These are phyloP conservation scores for Salvator merianae DNA, from an alignment of 2,113 vertebrate species.

Conservation along the genomic window DNA sequence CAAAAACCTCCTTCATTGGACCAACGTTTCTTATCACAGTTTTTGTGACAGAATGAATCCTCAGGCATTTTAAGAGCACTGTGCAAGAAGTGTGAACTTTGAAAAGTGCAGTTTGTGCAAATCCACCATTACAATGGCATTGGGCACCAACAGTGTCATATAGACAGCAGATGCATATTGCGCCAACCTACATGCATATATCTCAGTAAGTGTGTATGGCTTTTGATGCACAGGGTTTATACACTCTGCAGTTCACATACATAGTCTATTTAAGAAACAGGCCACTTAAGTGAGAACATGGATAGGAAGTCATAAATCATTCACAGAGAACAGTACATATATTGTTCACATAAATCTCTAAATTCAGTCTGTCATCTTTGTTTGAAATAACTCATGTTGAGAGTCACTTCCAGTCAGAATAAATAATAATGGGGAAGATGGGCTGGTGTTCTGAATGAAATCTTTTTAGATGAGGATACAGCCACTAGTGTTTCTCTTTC, in stretches of 20 bases:
- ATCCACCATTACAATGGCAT: too few species aligned
- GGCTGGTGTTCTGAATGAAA: neutral
- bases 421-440: neutral
- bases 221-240: neutral
- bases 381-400: neutral
- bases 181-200: too few species aligned
- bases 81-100: too few species aligned
- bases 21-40: too few species aligned
- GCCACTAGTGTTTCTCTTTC: neutral
- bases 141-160: too few species aligned
- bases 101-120: too few species aligned
- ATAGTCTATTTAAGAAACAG: neutral
- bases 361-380: neutral
- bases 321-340: neutral
- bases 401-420: neutral
- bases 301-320: neutral
- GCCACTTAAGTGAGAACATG: too few species aligned
- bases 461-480: neutral
- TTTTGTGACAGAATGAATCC: too few species aligned
- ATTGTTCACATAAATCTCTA: neutral
- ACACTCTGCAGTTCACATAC: neutral
- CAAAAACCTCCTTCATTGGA: too few species aligned
- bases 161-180: too few species aligned
- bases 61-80: too few species aligned
- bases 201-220: too few species aligned